Conservation (phyloP, 2,113 vertebrate species). For the Nesogale talazaci region DNA sequence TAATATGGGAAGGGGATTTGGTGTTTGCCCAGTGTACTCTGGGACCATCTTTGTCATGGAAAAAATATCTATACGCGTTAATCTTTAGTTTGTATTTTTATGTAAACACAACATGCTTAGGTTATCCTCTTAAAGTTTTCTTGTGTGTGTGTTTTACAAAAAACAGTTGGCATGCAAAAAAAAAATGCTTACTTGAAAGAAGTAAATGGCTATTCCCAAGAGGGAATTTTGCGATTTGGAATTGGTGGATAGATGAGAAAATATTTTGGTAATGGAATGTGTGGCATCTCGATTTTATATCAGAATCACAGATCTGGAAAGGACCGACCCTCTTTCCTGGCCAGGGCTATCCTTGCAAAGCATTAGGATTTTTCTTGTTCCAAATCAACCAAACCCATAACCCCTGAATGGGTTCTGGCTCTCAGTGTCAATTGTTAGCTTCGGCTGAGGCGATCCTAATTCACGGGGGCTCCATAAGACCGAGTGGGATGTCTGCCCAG, state of each 20-base stretch:
- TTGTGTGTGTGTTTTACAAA: no score
- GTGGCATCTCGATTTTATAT: slow-evolving; percentile 55
- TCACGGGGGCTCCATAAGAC: neutral
- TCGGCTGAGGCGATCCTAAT: neutral
- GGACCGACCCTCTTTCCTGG: neutral
- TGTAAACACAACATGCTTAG: slow-evolving; percentile 61
- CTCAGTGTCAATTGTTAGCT: neutral
- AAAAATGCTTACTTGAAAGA: slow-evolving; percentile 26
- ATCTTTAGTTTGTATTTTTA: slow-evolving; percentile 52
- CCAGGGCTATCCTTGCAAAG: slow-evolving; percentile 10
- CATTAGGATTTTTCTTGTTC: neutral
- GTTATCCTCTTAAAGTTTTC: slow-evolving; percentile 43
- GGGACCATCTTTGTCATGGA: slow-evolving; percentile 66
- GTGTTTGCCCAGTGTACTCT: slow-evolving; percentile 72
- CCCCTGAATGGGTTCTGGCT: neutral
- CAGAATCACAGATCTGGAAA: slow-evolving; percentile 31
- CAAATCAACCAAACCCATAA: no score
- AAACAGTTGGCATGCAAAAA: slow-evolving; percentile 37
- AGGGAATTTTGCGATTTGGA: slow-evolving; percentile 27
- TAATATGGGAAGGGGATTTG: slow-evolving; percentile 73
- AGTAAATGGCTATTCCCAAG: slow-evolving; percentile 40
- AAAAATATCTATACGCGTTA: slow-evolving; percentile 73
- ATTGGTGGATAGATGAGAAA: slow-evolving; percentile 35
- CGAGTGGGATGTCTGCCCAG: neutral
- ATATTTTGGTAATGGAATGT: slow-evolving; percentile 52